Conservation (phyloP, 64 coral and sea anemone species). For the Stichodactyla helianthus region DNA sequence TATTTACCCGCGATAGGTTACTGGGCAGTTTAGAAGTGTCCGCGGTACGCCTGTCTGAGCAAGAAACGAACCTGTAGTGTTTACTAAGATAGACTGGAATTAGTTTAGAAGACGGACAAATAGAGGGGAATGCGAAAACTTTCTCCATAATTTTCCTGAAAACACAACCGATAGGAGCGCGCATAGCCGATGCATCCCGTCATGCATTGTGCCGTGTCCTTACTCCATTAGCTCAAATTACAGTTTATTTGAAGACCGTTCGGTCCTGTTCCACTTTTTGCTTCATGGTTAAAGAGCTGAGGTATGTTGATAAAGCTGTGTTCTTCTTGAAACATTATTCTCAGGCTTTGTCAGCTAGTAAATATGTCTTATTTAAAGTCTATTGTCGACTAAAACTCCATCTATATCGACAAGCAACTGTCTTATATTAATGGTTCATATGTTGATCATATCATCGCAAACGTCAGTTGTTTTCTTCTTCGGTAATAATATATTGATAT, state of each 20-base stretch:
- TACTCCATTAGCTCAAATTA: too few relatives aligned
- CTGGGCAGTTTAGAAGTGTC: neutral
- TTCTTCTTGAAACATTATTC: neutral
- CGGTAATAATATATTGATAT: neutral
- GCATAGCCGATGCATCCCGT: too few relatives aligned
- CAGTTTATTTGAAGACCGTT: neutral
- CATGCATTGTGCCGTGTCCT: too few relatives aligned
- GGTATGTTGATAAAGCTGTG: neutral
- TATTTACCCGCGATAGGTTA: neutral
- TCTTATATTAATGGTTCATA: neutral
- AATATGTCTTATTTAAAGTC: neutral
- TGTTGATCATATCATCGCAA: conserved; percentile 1
- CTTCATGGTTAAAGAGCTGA: neutral
- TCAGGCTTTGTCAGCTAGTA: neutral
- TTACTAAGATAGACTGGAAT: neutral
- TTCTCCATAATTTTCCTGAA: too few relatives aligned
- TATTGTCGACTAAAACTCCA: neutral
- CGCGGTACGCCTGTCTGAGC: neutral
- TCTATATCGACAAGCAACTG: neutral
- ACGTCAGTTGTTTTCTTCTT: neutral
- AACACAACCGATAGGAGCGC: too few relatives aligned
- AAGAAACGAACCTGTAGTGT: neutral
- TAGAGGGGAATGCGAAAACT: neutral
- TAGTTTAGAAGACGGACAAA: neutral
- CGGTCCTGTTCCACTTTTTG: neutral